Percentiles rank a stretch among this genome's conserved stretches.
These are phyloP conservation scores for Hypselothyrea guttata DNA, from an alignment of 2,888 invertebrate species.

Conservation along the genomic window DNA sequence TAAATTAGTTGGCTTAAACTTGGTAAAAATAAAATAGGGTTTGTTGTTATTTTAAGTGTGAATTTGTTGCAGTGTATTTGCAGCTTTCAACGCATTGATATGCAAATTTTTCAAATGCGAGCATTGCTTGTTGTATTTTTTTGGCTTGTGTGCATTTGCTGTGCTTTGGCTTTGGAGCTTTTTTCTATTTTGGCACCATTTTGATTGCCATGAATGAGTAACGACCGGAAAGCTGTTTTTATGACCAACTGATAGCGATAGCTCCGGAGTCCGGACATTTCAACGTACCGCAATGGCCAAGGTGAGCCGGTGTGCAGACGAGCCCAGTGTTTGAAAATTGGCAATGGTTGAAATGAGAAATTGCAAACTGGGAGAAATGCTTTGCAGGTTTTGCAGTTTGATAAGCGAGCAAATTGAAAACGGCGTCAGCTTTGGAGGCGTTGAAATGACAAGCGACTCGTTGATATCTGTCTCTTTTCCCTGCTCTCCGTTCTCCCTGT, in stretches of 20 bases:
- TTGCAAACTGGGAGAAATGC: neutral
- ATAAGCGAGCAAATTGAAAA: conserved; percentile 75
- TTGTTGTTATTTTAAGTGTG: neutral
- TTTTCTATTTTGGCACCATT: conserved; percentile 76
- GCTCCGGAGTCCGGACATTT: conserved; percentile 26
- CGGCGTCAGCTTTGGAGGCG: conserved; percentile 66
- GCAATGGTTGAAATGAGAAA: neutral
- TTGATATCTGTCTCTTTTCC: conserved; percentile 48
- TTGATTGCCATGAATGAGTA: conserved; percentile 80
- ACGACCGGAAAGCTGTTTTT: conserved; percentile 81
- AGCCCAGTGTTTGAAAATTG: conserved; percentile 15
- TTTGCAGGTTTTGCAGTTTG: conserved; percentile 41
- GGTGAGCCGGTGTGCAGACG: conserved; percentile 51
- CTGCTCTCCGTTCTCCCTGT: no score
- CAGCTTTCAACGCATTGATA: conserved; percentile 64
- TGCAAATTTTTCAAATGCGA: conserved; percentile 73
- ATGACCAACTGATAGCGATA: conserved; percentile 78
- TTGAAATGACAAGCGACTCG: conserved; percentile 69
- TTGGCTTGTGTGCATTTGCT: conserved; percentile 7
- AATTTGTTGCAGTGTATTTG: conserved; percentile 43
- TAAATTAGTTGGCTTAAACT: no score
- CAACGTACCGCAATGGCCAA: conserved; percentile 34
- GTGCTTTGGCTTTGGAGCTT: conserved; percentile 21
- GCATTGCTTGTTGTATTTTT: conserved; percentile 33
- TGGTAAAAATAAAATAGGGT: no score